Evolutionary conservation across 2,113 vertebrate species (phyloP).

Genomic region (Tapirus terrestris): DNA sequence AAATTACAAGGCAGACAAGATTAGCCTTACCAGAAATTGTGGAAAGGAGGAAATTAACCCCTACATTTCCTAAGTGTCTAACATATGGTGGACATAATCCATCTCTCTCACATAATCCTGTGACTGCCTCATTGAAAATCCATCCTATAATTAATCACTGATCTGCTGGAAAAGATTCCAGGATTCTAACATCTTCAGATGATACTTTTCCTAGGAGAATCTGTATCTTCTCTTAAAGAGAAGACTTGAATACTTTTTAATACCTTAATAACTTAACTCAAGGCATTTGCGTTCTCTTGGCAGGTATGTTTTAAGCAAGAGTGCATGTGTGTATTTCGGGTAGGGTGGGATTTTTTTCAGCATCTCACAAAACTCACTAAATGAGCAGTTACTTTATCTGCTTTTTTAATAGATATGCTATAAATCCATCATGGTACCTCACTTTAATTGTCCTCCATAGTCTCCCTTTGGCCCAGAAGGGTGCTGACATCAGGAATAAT

Average conservation of each 20-base stretch:
- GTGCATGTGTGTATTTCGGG: background rate
- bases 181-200: background rate
- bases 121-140: background rate
- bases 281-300: background rate
- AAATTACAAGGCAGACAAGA: background rate
- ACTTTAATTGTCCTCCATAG: rapidly evolving
- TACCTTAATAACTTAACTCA: background rate
- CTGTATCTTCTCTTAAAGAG: background rate
- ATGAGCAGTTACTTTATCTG: background rate
- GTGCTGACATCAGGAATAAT: background rate
- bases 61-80: background rate
- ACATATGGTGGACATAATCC: rapidly evolving
- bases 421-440: background rate
- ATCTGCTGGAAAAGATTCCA: background rate
- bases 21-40: background rate
- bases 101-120: background rate
- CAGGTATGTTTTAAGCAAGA: background rate
- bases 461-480: background rate
- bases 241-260: background rate
- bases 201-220: background rate
- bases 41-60: background rate
- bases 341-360: background rate
- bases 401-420: background rate
- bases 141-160: too few relatives aligned
- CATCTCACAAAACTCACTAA: background rate